phyloP scores from a whole-genome alignment of 2,797 vertebrate genomes.

The Acipenser oxyrinchus region DNA sequence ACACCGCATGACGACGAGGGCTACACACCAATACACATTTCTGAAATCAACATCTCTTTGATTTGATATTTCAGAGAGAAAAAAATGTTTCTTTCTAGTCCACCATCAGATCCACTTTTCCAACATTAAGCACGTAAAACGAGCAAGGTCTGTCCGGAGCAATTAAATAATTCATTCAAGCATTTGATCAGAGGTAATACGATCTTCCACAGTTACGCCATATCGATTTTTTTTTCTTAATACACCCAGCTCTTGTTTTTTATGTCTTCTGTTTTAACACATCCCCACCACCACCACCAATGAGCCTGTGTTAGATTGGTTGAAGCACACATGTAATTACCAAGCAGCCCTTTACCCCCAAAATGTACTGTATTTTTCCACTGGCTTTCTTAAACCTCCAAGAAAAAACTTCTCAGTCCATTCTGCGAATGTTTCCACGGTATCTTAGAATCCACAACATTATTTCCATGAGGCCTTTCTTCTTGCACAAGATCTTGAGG shows the following conservation, averaged over 20 bases:
- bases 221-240: constrained; percentile 17
- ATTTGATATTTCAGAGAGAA: neutral
- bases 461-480: constrained; percentile 4
- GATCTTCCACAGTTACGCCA: constrained; percentile 17
- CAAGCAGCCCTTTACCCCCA: constrained; percentile 34
- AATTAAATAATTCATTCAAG: constrained; percentile 54
- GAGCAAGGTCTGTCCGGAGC: constrained; percentile 31
- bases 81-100: constrained; percentile 32
- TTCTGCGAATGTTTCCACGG: constrained; percentile 12
- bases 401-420: constrained; percentile 11
- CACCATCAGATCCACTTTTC: constrained; percentile 37
- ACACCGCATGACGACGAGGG: constrained; percentile 55
- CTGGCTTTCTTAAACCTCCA: constrained; percentile 19
- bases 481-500: constrained; percentile 20
- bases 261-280: neutral
- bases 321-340: constrained; percentile 23
- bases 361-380: constrained; percentile 40
- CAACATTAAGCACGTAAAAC: constrained; percentile 36
- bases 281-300: neutral
- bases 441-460: constrained; percentile 5
- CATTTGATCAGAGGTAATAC: constrained; percentile 22
- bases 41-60: neutral
- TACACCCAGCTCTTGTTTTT: constrained; percentile 6
- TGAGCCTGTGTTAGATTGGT: constrained; percentile 10
- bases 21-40: constrained; percentile 26